Base-by-base conservation (phyloP, 2,797 vertebrate genomes). In the Pogoniulus pusillus region DNA sequence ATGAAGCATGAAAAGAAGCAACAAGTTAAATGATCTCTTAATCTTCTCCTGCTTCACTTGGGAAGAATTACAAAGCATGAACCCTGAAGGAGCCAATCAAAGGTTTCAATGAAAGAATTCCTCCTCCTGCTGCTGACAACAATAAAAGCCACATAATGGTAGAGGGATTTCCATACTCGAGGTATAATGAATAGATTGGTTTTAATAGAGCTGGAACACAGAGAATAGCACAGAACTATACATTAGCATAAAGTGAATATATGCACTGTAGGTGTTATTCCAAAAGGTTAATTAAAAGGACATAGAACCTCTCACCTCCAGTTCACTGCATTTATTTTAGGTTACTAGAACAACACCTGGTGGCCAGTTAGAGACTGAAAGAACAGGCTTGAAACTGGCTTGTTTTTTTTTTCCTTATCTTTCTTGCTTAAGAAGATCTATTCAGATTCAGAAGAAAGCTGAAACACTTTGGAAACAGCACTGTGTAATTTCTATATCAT, bases 31-130 rank as follows among this genome's bases (percentile, higher is more conserved):
- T 15, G 59, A 85, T 89, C 64, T 83, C 93, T 92, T 64, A 68
- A 74, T 79, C 47, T 76, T 91, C n/a, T 82, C 35, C 12, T 32
- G 76, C 27, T 89, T 76, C 23, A 66, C 43, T 87, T 71, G 15
- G 26, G 41, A 95, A 92, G 54, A 90, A 92, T 60, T 84, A 51
- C 66, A 70, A 71, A 74, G 39, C 71, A 66, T 26, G 68, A 96
- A 82, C 39, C 45, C 80, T 5, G 6, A 43, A 92, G 60, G 45
- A 83, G 70, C 39, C 80, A 39, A 39, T 39, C 37, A 76, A 72
- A 87, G 65, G 47, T 77, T 89, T 80, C 78, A 90, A 32, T 84
- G 58, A 72, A 93, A 85, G 32, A 90, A 93, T 71, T 91, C 57
- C n/a, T 88, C 58, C 77, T 88, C 77, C 69, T 77, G 27, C 41